phyloP scores from a whole-genome alignment of 2,113 vertebrate species.

The Ariopsis seemanni region DNA sequence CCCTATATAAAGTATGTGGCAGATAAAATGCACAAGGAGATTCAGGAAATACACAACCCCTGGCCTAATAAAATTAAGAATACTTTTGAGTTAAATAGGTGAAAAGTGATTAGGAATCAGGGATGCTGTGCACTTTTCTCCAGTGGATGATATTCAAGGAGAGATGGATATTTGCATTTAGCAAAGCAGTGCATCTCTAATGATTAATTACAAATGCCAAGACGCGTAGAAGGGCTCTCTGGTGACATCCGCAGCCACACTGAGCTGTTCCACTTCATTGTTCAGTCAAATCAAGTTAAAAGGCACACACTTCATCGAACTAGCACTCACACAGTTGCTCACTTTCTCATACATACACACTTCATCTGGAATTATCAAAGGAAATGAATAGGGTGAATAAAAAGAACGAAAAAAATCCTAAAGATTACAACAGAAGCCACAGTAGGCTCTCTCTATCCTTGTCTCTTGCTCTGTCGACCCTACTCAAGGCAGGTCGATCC shows the following conservation, averaged over 20 bases:
- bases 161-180: constrained; percentile 20
- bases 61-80: constrained; percentile 27
- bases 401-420: not conserved
- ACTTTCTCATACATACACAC: constrained; percentile 19
- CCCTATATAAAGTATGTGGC: constrained; percentile 9
- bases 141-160: constrained; percentile 5
- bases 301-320: constrained; percentile 34
- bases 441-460: not conserved
- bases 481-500: not conserved
- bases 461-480: not conserved
- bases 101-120: constrained; percentile 38
- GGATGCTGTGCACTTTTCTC: not conserved
- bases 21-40: not conserved
- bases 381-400: constrained; percentile 4
- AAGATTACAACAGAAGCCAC: not conserved
- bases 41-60: not conserved
- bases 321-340: not conserved
- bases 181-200: constrained; percentile 38
- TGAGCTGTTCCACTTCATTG: constrained; percentile 71
- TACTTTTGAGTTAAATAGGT: constrained; percentile 36
- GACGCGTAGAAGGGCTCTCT: constrained; percentile 31
- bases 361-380: constrained; percentile 12
- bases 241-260: constrained; percentile 39
- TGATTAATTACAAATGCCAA: constrained; percentile 53
- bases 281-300: constrained; percentile 53